phyloP scores from a whole-genome alignment of 2,888 invertebrate genomes.

The Macrophya annulata region DNA sequence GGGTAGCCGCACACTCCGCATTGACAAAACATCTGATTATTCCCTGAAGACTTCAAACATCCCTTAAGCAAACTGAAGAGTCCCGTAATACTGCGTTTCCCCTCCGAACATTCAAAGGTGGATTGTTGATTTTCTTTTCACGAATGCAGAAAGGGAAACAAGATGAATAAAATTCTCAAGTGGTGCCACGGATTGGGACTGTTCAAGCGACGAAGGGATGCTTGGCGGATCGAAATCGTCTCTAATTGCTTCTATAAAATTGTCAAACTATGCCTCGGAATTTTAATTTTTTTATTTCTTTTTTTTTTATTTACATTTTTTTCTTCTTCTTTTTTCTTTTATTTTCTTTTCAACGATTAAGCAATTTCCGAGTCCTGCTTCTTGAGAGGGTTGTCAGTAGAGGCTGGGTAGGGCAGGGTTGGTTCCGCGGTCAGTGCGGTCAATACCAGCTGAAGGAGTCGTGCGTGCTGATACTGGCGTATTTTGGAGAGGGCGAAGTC shows the following conservation, averaged over 20 bases:
- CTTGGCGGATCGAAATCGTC: background rate
- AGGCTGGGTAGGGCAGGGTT: conserved; percentile 14
- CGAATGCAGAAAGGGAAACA: conserved; percentile 55
- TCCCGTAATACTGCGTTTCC: conserved; percentile 50
- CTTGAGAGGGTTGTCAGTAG: conserved; percentile 1
- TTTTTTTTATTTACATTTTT: background rate
- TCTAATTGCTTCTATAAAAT: conserved; percentile 36
- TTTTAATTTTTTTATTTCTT: background rate
- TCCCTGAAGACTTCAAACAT: conserved; percentile 64
- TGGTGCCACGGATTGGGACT: conserved; percentile 51
- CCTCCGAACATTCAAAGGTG: conserved; percentile 48
- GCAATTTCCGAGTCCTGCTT: background rate
- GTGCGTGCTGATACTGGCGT: conserved; percentile 75
- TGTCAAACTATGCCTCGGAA: background rate
- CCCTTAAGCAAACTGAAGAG: conserved; percentile 55
- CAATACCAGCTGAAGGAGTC: conserved; percentile 69
- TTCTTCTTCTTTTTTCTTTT: background rate
- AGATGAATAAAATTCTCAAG: conserved; percentile 54
- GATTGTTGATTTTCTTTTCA: conserved; percentile 52
- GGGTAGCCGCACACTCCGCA: conserved; percentile 52
- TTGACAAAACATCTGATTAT: conserved; percentile 65
- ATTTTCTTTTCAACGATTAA: conserved; percentile 11
- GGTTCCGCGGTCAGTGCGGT: conserved; percentile 62
- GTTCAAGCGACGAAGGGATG: conserved; percentile 36
- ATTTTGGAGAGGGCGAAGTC: conserved; percentile 74